These are phyloP conservation scores for Pocillopora meandrina DNA, from an alignment of 92 coral and sea anemone species.

Conservation along the genomic window DNA sequence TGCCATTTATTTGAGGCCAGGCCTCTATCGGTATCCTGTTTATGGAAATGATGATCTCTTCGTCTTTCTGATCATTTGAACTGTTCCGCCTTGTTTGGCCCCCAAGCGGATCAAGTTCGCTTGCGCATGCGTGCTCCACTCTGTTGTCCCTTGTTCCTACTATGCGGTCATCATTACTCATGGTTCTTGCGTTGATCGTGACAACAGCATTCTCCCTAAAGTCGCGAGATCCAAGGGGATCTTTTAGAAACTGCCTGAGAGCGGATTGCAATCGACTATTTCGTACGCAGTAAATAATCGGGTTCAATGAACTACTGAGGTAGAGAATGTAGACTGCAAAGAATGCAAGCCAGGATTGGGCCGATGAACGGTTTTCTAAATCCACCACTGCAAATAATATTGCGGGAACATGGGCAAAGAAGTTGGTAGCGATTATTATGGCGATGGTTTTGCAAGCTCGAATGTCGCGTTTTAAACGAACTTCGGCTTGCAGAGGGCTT, in stretches of 20 bases:
- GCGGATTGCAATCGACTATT: conserved; percentile 31
- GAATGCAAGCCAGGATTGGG: background rate
- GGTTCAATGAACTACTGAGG: conserved; percentile 33
- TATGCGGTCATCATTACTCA: too few relatives aligned
- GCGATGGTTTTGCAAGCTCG: background rate
- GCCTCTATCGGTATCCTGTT: too few relatives aligned
- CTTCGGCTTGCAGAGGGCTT: background rate
- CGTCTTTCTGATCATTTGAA: background rate
- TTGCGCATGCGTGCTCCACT: background rate
- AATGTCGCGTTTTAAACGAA: background rate
- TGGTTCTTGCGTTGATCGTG: background rate
- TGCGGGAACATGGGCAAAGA: background rate
- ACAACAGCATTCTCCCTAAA: background rate
- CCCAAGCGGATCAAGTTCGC: background rate
- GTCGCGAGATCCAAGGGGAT: background rate
- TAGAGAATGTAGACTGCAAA: background rate
- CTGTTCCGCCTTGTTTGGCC: background rate
- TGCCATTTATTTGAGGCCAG: too few relatives aligned
- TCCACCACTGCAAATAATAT: background rate
- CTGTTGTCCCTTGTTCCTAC: background rate
- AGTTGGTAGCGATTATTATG: background rate
- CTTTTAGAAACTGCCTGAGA: conserved; percentile 20
- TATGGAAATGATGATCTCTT: background rate
- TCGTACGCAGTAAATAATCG: conserved; percentile 42
- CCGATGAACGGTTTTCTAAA: background rate